A percentile compares a stretch with the other conserved stretches of the same genome.
phyloP scores from a whole-genome alignment of 2,888 invertebrate genomes.

The Dryadula phaetusa region DNA sequence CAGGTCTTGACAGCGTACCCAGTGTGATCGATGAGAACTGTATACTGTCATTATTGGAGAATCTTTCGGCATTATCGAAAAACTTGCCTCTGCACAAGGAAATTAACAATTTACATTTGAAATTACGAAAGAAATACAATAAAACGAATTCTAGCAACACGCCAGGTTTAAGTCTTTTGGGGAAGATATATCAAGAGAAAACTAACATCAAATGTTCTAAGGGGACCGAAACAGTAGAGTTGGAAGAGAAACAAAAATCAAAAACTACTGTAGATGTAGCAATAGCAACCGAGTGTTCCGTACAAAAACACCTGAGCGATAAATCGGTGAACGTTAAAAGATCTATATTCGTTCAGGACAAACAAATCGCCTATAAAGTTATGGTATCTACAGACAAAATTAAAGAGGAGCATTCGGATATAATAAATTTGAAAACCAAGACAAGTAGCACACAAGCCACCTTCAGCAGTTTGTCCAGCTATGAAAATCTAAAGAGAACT shows the following conservation, averaged over 20 bases:
- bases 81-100: constrained; percentile 61
- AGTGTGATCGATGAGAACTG: constrained; percentile 68
- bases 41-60: constrained; percentile 67
- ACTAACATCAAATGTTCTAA: constrained; percentile 44
- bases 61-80: constrained; percentile 64
- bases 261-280: constrained; percentile 32
- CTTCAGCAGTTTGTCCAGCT: constrained; percentile 35
- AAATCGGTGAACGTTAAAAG: constrained; percentile 40
- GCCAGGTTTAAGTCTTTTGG: constrained; percentile 63
- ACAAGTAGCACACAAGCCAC: constrained; percentile 42
- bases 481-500: constrained; percentile 36
- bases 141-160: constrained; percentile 53
- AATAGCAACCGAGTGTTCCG: constrained; percentile 23
- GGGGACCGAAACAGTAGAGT: constrained; percentile 55
- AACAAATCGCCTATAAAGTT: background rate
- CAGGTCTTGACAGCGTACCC: constrained; percentile 57
- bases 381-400: constrained; percentile 8
- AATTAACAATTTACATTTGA: constrained; percentile 60
- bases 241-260: constrained; percentile 44
- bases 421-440: constrained; percentile 7
- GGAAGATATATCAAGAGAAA: constrained; percentile 65
- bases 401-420: background rate
- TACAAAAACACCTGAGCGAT: constrained; percentile 32
- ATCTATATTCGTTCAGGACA: background rate
- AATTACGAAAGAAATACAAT: constrained; percentile 63